Evolutionary conservation across 2,797 vertebrate species (phyloP), one percentile per base, ranked within the genome.

Genomic region (Gallinago nigripennis): DNA sequence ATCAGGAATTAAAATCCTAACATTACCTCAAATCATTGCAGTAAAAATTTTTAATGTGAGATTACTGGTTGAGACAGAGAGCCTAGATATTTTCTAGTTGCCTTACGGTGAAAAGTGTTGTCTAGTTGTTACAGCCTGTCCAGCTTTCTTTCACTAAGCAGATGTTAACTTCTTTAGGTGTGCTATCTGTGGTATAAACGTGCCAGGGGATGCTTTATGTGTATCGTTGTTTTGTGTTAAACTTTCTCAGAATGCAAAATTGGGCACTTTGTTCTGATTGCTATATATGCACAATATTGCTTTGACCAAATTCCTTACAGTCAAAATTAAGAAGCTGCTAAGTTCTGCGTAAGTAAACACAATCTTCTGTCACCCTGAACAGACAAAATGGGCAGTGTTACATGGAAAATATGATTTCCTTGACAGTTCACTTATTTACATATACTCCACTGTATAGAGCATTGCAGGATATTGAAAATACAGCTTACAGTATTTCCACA

Each of bases 301-400:
- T 95, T 79, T 92, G 77, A 75, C 60, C 68, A 85, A 95, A 96
- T 84, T 82, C 60, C 69, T 82, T 58, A 57, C 45, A 71, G 68
- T 68, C 57, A 85, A 79, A 88, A 82, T 73, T 46, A 43, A 58
- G 48, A 88, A 71, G 83, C 90, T 90, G 85, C 83, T 90, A 90
- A 60, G 30, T 66, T 88, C 57, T 89, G 15, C 1, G 0, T 60
- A 58, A 90, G 80, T 82, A 79, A 86, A 86, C 82, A 46, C 39
- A 46, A 20, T 39, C 51, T 81, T 72, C 70, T 91, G 18, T 77
- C 73, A 69, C 21, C 57, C n/a, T 57, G 71, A 80, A 54, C 25
- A 30, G 58, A 57, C 30, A 82, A 83, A 85, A 90, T 45, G 65
- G 63, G 23, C 37, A 45, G 10, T 86, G 51, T 92, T 56, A 48